phyloP scores from a whole-genome alignment of 2,888 invertebrate genomes.

The Zaprionus obscuricornis region DNA sequence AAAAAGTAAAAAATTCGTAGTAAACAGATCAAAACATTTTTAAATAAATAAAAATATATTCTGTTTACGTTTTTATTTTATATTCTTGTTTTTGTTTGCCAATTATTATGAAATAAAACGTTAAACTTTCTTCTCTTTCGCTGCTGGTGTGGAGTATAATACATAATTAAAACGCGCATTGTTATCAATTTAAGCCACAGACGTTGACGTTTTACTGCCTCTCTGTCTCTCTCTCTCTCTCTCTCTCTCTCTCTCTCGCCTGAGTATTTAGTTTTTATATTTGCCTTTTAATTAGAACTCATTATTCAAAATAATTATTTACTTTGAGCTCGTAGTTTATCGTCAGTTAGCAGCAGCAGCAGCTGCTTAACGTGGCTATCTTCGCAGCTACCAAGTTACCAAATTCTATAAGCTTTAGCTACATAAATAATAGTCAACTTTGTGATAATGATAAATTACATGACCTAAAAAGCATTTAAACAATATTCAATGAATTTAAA shows the following conservation, averaged over 20 bases:
- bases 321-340: slow-evolving; percentile 27
- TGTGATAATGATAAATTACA: background rate
- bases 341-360: background rate
- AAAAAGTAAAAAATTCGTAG: too few relatives aligned
- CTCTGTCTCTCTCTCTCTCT: background rate
- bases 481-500: too few relatives aligned
- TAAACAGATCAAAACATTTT: too few relatives aligned
- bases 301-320: slow-evolving; percentile 58
- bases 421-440: background rate
- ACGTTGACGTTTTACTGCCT: slow-evolving; percentile 19
- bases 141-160: slow-evolving; percentile 20
- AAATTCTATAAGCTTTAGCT: background rate
- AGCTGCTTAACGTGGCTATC: too few relatives aligned
- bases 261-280: slow-evolving; percentile 13
- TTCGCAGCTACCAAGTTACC: background rate
- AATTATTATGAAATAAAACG: background rate
- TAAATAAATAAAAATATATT: too few relatives aligned
- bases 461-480: background rate
- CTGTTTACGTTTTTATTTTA: slow-evolving; percentile 23
- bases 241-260: background rate
- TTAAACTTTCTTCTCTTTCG: slow-evolving; percentile 6
- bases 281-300: slow-evolving; percentile 52
- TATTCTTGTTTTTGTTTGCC: background rate
- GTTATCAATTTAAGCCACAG: slow-evolving; percentile 12
- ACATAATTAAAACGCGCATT: slow-evolving; percentile 24